A percentile compares a stretch with the other conserved stretches of the same genome.
Conservation (phyloP, 2,888 invertebrate genomes). For the Ochlodes sylvanus region DNA sequence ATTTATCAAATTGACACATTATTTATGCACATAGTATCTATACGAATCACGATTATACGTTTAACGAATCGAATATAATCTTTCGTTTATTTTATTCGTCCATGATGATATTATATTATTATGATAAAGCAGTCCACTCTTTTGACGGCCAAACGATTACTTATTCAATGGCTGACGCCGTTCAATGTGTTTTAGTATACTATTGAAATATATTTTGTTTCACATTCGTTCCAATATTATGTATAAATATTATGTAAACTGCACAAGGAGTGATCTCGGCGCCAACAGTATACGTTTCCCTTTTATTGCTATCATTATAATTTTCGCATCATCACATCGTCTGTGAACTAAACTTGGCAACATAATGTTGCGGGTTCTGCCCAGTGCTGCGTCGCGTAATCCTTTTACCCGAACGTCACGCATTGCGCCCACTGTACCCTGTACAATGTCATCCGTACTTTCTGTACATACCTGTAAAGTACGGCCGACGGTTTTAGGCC, state of each 20-base stretch:
- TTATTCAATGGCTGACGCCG: slow-evolving; percentile 43
- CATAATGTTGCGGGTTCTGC: slow-evolving; percentile 1
- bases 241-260: slow-evolving; percentile 13
- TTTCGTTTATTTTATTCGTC: slow-evolving; percentile 66
- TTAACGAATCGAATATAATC: slow-evolving; percentile 48
- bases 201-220: slow-evolving; percentile 58
- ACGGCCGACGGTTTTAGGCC: too few species aligned
- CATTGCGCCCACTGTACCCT: neutral
- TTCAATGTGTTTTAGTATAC: slow-evolving; percentile 58
- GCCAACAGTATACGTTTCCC: neutral
- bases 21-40: slow-evolving; percentile 59
- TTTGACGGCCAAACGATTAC: slow-evolving; percentile 53
- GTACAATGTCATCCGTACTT: too few species aligned
- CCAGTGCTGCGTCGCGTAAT: slow-evolving; percentile 31
- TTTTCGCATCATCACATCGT: neutral
- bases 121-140: slow-evolving; percentile 59
- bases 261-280: slow-evolving; percentile 9
- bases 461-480: too few species aligned
- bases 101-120: slow-evolving; percentile 48
- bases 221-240: slow-evolving; percentile 74
- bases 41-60: slow-evolving; percentile 50
- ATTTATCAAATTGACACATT: slow-evolving; percentile 48
- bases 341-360: neutral
- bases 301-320: neutral
- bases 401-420: slow-evolving; percentile 25